These are phyloP conservation scores for Pseudobourletiella spinata DNA, from an alignment of 1,140 invertebrate genomes.

Conservation along the genomic window DNA sequence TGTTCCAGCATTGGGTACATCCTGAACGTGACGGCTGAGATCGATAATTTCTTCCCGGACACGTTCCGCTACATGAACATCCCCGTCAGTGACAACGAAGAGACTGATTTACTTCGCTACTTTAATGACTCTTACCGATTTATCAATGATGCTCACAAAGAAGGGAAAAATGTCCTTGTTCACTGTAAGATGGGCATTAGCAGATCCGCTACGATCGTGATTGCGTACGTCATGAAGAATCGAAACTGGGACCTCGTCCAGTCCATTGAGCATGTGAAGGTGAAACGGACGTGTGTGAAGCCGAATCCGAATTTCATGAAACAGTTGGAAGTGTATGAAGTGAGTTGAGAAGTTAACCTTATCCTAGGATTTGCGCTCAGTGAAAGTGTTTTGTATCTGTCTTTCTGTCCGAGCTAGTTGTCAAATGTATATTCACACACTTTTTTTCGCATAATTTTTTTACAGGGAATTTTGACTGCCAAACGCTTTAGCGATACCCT, in stretches of 20 bases:
- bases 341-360: slow-evolving; percentile 21
- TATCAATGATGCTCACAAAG: slow-evolving; percentile 81
- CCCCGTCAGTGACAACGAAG: slow-evolving; percentile 92
- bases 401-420: too few species aligned
- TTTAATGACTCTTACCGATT: slow-evolving; percentile 97
- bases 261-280: slow-evolving; percentile 80
- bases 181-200: slow-evolving; percentile 99
- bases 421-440: too few species aligned
- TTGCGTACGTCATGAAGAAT: slow-evolving; percentile 96
- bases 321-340: slow-evolving; percentile 90
- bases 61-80: slow-evolving; percentile 94
- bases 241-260: slow-evolving; percentile 86
- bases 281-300: slow-evolving; percentile 83
- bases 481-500: slow-evolving; percentile 91
- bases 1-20: slow-evolving; percentile 82
- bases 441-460: slow-evolving; percentile 11
- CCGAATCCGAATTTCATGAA: slow-evolving; percentile 89
- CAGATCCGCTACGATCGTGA: slow-evolving; percentile 92
- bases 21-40: slow-evolving; percentile 93
- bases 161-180: slow-evolving; percentile 85
- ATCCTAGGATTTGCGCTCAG: too few species aligned
- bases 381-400: too few species aligned
- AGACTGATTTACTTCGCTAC: slow-evolving; percentile 87
- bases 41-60: slow-evolving; percentile 97
- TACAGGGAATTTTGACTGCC: slow-evolving; percentile 76